Conservation (phyloP, 2,797 vertebrate species). For the Anolis apletophallus region DNA sequence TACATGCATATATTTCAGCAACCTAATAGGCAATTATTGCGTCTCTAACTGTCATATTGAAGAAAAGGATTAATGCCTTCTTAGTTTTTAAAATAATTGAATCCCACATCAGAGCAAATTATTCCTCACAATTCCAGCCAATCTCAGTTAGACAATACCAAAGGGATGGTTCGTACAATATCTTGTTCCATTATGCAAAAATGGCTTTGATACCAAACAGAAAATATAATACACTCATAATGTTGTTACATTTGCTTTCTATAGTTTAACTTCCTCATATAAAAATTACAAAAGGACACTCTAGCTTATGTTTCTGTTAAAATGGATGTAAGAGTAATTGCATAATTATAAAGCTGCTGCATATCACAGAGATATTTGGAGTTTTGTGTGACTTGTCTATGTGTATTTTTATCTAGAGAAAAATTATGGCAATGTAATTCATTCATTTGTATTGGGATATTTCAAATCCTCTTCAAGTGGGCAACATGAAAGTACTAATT, state of each 20-base stretch:
- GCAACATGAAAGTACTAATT: not conserved
- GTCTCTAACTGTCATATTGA: not conserved
- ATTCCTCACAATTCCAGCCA: not conserved
- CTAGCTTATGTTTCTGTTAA: not conserved
- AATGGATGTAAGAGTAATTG: not conserved
- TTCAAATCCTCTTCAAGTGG: not conserved
- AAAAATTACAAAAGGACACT: not conserved
- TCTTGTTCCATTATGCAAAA: slow-evolving; percentile 1
- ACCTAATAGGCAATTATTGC: not conserved
- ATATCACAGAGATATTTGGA: not conserved
- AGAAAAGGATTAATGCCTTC: not conserved
- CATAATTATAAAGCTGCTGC: not conserved
- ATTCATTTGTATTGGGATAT: not conserved
- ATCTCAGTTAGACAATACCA: not conserved
- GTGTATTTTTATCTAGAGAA: not conserved
- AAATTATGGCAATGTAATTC: not conserved
- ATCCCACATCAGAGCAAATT: not conserved
- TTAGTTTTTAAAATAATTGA: not conserved
- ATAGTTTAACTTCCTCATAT: not conserved
- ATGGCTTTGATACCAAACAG: not conserved
- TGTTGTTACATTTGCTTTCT: not conserved
- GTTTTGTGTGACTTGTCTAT: not conserved
- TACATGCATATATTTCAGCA: not conserved
- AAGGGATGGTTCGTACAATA: not conserved
- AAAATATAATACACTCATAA: not conserved